Conservation (phyloP, 2,797 vertebrate genomes). For the Myotis myotis region DNA sequence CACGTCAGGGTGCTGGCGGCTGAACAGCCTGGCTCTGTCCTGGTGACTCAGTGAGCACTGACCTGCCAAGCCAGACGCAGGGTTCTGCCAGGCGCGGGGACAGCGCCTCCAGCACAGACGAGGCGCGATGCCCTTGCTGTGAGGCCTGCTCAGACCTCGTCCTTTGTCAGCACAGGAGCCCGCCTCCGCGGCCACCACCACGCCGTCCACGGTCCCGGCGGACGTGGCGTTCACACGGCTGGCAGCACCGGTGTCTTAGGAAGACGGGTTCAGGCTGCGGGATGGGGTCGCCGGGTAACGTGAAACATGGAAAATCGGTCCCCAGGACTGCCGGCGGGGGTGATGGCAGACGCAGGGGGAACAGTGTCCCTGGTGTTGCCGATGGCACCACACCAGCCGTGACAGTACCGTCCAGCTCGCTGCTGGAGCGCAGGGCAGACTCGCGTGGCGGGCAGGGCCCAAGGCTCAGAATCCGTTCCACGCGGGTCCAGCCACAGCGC, state of each 20-base stretch:
- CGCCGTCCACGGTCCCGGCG: no score
- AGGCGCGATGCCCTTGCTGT: no score
- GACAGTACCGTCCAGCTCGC: not conserved
- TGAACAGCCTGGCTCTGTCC: no score
- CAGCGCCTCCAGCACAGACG: no score
- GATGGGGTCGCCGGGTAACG: not conserved
- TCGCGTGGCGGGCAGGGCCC: not conserved
- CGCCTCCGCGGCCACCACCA: no score
- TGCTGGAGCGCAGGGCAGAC: not conserved
- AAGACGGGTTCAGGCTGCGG: not conserved
- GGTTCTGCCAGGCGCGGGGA: no score
- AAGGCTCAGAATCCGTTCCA: not conserved
- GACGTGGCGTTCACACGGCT: not conserved
- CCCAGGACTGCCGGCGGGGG: not conserved
- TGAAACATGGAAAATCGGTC: not conserved
- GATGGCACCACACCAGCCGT: not conserved
- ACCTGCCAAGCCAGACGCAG: no score
- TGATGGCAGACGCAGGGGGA: not conserved
- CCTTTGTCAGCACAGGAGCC: no score
- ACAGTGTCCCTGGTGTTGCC: not conserved
- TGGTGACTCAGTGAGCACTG: no score
- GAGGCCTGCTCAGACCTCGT: no score
- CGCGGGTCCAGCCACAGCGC: not conserved
- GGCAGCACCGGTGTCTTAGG: not conserved
- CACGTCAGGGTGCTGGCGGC: no score